phyloP scores from a whole-genome alignment of 2,797 vertebrate species.

The Gambelia wislizenii region DNA sequence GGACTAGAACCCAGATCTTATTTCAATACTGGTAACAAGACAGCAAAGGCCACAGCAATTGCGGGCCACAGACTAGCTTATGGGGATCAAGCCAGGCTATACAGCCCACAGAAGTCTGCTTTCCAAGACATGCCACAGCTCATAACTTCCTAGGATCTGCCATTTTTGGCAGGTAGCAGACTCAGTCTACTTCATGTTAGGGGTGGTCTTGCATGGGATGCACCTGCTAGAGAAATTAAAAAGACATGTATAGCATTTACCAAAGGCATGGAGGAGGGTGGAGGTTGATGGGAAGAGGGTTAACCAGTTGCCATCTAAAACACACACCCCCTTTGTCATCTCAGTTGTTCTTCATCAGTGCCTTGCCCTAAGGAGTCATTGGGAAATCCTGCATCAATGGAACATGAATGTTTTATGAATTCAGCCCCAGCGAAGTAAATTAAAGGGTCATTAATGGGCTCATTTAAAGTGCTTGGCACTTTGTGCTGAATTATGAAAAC shows the following conservation, averaged over 20 bases:
- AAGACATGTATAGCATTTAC: conserved; percentile 19
- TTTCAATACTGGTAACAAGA: too few species aligned
- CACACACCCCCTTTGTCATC: conserved; percentile 38
- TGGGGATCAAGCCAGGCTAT: neutral
- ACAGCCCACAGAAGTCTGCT: neutral
- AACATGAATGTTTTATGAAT: conserved; percentile 80
- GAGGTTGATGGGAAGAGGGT: neutral
- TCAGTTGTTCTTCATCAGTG: conserved; percentile 57
- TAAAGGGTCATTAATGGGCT: conserved; percentile 78
- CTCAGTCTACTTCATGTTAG: neutral
- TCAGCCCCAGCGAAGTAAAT: conserved; percentile 76
- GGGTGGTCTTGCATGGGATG: neutral
- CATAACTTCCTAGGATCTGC: neutral
- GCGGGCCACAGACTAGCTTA: too few species aligned
- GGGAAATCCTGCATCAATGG: conserved; percentile 73
- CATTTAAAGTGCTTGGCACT: conserved; percentile 76
- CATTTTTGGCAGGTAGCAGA: neutral
- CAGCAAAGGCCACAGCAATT: too few species aligned
- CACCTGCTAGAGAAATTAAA: neutral
- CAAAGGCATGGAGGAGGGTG: neutral
- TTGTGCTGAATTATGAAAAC: conserved; percentile 76
- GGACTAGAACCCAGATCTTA: too few species aligned
- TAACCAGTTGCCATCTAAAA: conserved; percentile 18
- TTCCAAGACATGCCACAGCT: neutral
- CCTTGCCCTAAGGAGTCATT: conserved; percentile 68